Conservation (phyloP, 2,888 invertebrate genomes). For the Aleiodes alternator region DNA sequence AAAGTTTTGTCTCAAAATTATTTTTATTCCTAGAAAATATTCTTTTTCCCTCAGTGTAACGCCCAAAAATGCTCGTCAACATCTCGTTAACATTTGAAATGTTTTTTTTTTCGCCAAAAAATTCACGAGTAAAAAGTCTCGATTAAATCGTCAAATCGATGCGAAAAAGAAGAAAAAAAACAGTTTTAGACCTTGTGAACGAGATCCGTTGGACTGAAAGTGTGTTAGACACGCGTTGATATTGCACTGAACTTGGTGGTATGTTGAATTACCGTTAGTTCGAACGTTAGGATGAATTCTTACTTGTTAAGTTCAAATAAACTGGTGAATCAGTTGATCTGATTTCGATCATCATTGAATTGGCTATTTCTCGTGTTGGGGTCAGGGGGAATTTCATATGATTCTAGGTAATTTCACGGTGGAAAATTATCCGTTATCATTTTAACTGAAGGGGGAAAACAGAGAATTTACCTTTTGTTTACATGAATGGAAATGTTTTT, state of each 20-base stretch:
- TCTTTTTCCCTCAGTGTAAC: too few species aligned
- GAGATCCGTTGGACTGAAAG: conserved; percentile 35
- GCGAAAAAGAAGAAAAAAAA: conserved; percentile 14
- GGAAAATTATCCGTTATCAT: too few species aligned
- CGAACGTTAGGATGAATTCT: conserved; percentile 31
- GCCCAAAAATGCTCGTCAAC: too few species aligned
- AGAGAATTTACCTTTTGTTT: too few species aligned
- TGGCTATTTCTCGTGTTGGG: background rate
- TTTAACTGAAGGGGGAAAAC: too few species aligned
- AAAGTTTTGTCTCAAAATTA: too few species aligned
- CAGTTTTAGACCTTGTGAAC: conserved; percentile 26
- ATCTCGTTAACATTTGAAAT: too few species aligned
- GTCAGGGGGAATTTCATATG: conserved; percentile 8
- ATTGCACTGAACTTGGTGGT: conserved; percentile 26
- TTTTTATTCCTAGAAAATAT: too few species aligned
- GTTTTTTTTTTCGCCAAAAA: too few species aligned
- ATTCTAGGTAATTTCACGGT: background rate
- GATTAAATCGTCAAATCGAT: background rate
- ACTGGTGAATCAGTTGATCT: conserved; percentile 35
- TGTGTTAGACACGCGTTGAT: conserved; percentile 36
- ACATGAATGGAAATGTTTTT: too few species aligned
- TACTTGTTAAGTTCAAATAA: conserved; percentile 22
- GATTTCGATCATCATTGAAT: conserved; percentile 25
- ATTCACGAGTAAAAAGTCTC: background rate
- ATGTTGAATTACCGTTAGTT: conserved; percentile 26